Base-by-base conservation (phyloP, 2,113 vertebrate genomes). In the Chiloscyllium plagiosum region DNA sequence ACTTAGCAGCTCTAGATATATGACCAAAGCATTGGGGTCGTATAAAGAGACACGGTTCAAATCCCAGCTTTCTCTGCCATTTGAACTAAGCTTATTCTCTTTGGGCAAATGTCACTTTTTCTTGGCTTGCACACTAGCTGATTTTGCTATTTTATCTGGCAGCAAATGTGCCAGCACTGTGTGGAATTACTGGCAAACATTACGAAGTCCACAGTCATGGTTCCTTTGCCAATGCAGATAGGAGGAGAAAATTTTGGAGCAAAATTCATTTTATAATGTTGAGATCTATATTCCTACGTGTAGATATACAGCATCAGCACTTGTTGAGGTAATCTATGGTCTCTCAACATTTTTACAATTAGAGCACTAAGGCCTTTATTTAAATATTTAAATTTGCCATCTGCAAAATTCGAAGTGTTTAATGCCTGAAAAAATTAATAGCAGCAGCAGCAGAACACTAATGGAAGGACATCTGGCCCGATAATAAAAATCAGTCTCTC, bases 401-500 rank as follows among this genome's bases (percentile, higher is more conserved):
- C 61, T 93, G 89, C 89, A 93, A 93, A 66, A 42, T 93, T 66
- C 61, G 66, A 93, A 92, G 56, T 92, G 89, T 66, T 92, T 92
- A 92, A 93, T 93, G 89, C 61, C n/a, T 93, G 89, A 93, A 66
- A 93, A 68, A 66, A 93, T 93, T 66, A 65, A 93, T 93, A 93
- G 61, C 61, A 66, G 89, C 89, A 33, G 29, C 89, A 93, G 61
- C 61, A 37, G 89, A 93, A 65, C 89, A 93, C 89, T 93, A 93
- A 93, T 93, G 66, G 89, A 93, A 37, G 89, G 89, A 93, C 89
- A 93, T 93, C 89, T 93, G 89, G 89, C 61, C 33, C 33, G 8
- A n/a, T 93, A 93, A 93, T 93, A 93, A 93, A 87, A 93, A 93
- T 66, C 89, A 93, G 89, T 93, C 89, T 66, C 89, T 93, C 89